phyloP scores from a whole-genome alignment of 2,888 invertebrate genomes.

The Anarsia innoxiella region DNA sequence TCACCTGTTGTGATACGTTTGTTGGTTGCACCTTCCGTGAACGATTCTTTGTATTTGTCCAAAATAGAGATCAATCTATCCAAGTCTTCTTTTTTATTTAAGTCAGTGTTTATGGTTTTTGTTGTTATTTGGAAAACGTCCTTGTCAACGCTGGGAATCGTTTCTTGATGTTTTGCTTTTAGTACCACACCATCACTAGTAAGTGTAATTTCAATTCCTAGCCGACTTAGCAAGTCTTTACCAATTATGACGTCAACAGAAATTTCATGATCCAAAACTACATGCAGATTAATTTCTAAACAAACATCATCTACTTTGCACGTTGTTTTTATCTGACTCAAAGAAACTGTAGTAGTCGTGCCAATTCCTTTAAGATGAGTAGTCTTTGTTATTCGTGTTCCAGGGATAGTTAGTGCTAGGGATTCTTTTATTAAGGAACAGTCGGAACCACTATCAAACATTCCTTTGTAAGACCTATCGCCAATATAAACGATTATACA shows the following conservation, averaged over 20 bases:
- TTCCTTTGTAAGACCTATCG: neutral
- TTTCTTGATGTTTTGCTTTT: neutral
- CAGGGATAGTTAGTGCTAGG: slow-evolving; percentile 3
- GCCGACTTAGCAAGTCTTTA: slow-evolving; percentile 3
- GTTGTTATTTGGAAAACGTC: neutral
- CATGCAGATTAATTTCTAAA: neutral
- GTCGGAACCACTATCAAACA: slow-evolving; percentile 8
- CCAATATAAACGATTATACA: neutral
- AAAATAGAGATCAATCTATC: neutral
- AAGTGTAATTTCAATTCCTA: slow-evolving; percentile 1
- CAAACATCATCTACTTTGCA: neutral
- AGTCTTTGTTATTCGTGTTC: neutral
- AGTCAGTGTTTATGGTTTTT: slow-evolving; percentile 2
- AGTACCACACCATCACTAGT: neutral
- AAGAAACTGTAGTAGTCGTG: neutral
- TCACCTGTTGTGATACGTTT: slow-evolving; percentile 7
- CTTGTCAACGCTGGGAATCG: too few species aligned
- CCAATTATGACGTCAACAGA: slow-evolving; percentile 5
- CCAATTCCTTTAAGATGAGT: slow-evolving; percentile 5
- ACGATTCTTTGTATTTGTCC: slow-evolving; percentile 1
- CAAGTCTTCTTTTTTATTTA: neutral
- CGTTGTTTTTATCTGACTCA: neutral
- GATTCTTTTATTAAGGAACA: slow-evolving; percentile 7
- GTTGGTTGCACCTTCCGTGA: neutral
- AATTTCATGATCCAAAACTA: slow-evolving; percentile 4